These are phyloP conservation scores for Odontamblyopus lacepedii DNA, from an alignment of 2,797 vertebrate genomes.

Conservation along the genomic window DNA sequence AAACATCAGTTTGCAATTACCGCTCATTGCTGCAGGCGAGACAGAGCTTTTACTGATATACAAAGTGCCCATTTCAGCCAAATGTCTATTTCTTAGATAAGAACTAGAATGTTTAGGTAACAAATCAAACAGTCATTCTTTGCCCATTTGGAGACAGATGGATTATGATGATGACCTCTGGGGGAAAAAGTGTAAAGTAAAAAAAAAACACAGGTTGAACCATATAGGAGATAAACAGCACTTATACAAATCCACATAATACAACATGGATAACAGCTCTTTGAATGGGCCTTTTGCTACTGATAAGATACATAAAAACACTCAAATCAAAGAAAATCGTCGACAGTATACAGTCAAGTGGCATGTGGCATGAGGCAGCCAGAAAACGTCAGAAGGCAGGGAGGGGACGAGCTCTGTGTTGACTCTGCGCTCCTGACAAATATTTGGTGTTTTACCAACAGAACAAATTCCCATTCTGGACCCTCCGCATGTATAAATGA, in stretches of 20 bases:
- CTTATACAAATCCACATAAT: slow-evolving; percentile 26
- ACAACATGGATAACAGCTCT: slow-evolving; percentile 29
- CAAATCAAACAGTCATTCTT: not conserved
- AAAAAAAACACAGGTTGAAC: not conserved
- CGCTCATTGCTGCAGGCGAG: not conserved
- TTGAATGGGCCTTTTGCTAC: slow-evolving; percentile 23
- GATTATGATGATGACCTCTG: not conserved
- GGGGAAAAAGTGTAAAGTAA: not conserved
- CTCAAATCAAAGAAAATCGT: slow-evolving; percentile 11
- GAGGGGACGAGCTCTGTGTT: slow-evolving; percentile 67
- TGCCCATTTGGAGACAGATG: not conserved
- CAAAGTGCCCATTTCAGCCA: not conserved
- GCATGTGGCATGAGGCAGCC: slow-evolving; percentile 31
- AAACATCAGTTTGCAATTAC: not conserved
- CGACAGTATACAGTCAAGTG: slow-evolving; percentile 22
- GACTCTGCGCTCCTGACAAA: slow-evolving; percentile 75
- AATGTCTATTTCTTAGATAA: not conserved
- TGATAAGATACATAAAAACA: slow-evolving; percentile 14
- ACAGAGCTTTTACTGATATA: not conserved
- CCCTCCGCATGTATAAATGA: slow-evolving; percentile 78
- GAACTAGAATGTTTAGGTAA: too few species aligned
- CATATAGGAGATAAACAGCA: not conserved
- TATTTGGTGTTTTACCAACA: slow-evolving; percentile 84
- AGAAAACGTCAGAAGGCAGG: slow-evolving; percentile 48
- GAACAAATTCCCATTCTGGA: slow-evolving; percentile 81